A percentile compares a stretch with the other conserved stretches of the same genome.
Evolutionary conservation across 2,797 vertebrate genomes (phyloP).

Genomic region (Pteropus rufus): DNA sequence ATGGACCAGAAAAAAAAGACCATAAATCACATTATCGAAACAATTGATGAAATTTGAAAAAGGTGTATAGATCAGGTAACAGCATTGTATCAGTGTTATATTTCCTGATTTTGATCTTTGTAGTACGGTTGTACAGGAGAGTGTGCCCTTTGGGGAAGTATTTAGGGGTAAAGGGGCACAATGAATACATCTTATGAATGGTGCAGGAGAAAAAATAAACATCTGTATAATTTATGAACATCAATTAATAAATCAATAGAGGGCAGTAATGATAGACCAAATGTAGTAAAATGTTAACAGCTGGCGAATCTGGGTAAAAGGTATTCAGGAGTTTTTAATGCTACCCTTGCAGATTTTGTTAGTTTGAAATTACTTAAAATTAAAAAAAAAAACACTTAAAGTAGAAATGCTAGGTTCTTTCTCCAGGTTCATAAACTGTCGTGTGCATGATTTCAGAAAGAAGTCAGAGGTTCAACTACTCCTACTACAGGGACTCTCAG

Average conservation of each 20-base stretch:
- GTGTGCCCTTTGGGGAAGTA: background rate
- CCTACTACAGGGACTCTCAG: background rate
- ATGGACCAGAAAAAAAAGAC: background rate
- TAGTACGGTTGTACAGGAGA: background rate
- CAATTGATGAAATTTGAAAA: background rate
- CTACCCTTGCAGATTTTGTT: background rate
- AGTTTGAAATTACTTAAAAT: slow-evolving; percentile 11
- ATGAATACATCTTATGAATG: background rate
- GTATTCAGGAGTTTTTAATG: background rate
- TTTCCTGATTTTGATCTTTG: background rate
- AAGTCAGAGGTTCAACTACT: background rate
- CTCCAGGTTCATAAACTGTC: background rate
- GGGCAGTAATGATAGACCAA: background rate
- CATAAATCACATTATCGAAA: background rate
- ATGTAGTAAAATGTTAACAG: background rate
- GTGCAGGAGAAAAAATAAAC: background rate
- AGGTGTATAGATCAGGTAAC: background rate
- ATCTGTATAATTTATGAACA: background rate
- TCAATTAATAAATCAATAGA: background rate
- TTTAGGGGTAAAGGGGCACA: background rate
- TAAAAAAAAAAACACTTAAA: background rate
- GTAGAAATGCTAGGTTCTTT: background rate
- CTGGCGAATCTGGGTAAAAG: background rate
- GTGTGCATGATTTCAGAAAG: background rate
- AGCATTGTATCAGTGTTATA: no score